These are phyloP conservation scores for Vanessa cardui DNA, from an alignment of 2,888 invertebrate species.

Conservation along the genomic window DNA sequence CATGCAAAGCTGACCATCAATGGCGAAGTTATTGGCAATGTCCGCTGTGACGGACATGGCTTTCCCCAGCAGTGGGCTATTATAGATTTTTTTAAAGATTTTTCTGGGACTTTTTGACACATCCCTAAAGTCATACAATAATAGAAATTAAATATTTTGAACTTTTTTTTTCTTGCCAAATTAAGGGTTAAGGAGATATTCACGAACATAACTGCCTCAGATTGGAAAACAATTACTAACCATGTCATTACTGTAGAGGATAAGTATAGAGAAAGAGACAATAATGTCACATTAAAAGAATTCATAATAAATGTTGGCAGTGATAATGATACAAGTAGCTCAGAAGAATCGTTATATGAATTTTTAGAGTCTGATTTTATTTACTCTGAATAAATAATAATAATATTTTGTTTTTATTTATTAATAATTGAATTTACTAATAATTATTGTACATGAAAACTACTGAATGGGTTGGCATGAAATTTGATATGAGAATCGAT, in stretches of 20 bases:
- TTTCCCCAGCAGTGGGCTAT: too few species aligned
- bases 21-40: too few species aligned
- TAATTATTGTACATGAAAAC: slow-evolving; percentile 1
- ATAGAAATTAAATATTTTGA: too few species aligned
- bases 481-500: background rate
- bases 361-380: slow-evolving; percentile 5
- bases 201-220: background rate
- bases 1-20: too few species aligned
- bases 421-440: slow-evolving; percentile 5
- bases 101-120: too few species aligned
- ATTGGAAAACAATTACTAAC: background rate
- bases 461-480: slow-evolving; percentile 5
- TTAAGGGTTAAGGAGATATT: too few species aligned
- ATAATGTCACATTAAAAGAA: slow-evolving; percentile 4
- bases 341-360: slow-evolving; percentile 6
- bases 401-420: slow-evolving; percentile 8
- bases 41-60: too few species aligned
- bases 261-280: slow-evolving; percentile 1
- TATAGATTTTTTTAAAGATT: too few species aligned
- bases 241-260: slow-evolving; percentile 1
- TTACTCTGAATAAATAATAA: slow-evolving; percentile 8
- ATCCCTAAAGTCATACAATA: too few species aligned
- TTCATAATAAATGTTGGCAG: slow-evolving; percentile 7
- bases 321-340: slow-evolving; percentile 10
- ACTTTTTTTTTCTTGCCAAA: too few species aligned